Base-by-base conservation (phyloP, 2,113 vertebrate species). In the Scatophagus argus region DNA sequence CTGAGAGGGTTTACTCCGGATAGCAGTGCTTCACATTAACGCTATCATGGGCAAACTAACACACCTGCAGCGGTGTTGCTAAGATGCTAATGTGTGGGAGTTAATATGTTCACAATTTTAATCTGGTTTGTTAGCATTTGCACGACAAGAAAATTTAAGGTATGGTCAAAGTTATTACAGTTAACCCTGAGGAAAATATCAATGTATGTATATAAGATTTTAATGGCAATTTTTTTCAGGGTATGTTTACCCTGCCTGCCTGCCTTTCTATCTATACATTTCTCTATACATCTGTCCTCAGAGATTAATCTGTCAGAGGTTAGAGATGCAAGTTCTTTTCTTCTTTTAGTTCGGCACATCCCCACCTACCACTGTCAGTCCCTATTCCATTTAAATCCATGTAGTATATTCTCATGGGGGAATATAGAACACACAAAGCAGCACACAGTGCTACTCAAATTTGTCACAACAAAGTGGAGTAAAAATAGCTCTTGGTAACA, bases 401-500 rank as follows among this genome's bases (percentile, higher is more conserved):
- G 19, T 38, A 14, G 19, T 39, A 44, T 67, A 27, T 75, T 23
- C 36, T 10, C 12, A 70, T 13, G 8, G 4, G 41, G 70, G 59
- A 39, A 59, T 51, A 49, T 25, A 14, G 6, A 61, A 29, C 13
- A 8, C 0, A 27, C 8, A 47, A 64, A 74, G 47, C 27, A 25
- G 49, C 54, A 58, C 74, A 38, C 31, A 36, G 25, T 54, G 62
- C 14, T 56, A 21, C 17, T 78, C n/a, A 54, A 58, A 44, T 64
- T 13, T 59, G 56, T 69, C 63, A 80, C 60, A 79, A 72, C 49
- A 79, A 62, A 67, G 65, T 16, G 5, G 32, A 44, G 23, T 67
- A 66, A 79, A 82, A 85, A 74, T 73, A 79, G 55, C 25, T 72
- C 47, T 5, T 27, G 47, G 25, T 62, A 23, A 75, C 55, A 23